phyloP scores from a whole-genome alignment of 2,797 vertebrate species.

The Lepus oiostolus region DNA sequence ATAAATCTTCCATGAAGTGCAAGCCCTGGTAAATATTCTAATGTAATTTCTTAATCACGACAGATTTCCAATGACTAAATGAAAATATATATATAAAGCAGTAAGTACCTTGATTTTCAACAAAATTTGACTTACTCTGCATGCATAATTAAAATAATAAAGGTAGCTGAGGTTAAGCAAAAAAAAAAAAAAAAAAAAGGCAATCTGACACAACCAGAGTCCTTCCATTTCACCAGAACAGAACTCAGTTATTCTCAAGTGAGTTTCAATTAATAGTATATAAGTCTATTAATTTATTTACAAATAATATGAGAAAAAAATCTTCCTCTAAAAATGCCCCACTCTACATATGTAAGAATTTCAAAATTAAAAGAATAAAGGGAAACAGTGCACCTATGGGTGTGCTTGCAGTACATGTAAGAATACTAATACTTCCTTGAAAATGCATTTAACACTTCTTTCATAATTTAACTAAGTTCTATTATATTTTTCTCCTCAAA shows the following conservation, averaged over 20 bases:
- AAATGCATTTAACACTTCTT: slow-evolving; percentile 38
- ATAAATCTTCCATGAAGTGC: slow-evolving; percentile 58
- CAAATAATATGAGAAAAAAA: slow-evolving; percentile 23
- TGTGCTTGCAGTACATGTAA: background rate
- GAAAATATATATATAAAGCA: slow-evolving; percentile 54
- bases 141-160: slow-evolving; percentile 69
- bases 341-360: slow-evolving; percentile 15
- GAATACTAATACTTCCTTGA: background rate
- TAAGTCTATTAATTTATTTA: slow-evolving; percentile 30
- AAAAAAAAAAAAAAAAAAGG: background rate
- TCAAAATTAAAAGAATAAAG: slow-evolving; percentile 59
- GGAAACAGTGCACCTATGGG: background rate
- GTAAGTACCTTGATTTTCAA: slow-evolving; percentile 67
- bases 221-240: background rate
- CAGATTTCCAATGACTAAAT: slow-evolving; percentile 70
- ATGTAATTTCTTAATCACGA: slow-evolving; percentile 80
- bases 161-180: slow-evolving; percentile 16
- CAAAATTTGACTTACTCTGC: slow-evolving; percentile 45
- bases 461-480: slow-evolving; percentile 45
- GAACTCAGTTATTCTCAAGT: slow-evolving; percentile 40
- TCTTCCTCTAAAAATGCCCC: background rate
- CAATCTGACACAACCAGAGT: background rate
- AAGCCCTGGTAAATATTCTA: slow-evolving; percentile 70
- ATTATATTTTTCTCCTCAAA: slow-evolving; percentile 47
- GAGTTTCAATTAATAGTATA: background rate